A percentile compares a stretch with the other conserved stretches of the same genome.
These are phyloP conservation scores for Chaitophorus viminalis DNA, from an alignment of 2,888 invertebrate genomes.

Conservation along the genomic window DNA sequence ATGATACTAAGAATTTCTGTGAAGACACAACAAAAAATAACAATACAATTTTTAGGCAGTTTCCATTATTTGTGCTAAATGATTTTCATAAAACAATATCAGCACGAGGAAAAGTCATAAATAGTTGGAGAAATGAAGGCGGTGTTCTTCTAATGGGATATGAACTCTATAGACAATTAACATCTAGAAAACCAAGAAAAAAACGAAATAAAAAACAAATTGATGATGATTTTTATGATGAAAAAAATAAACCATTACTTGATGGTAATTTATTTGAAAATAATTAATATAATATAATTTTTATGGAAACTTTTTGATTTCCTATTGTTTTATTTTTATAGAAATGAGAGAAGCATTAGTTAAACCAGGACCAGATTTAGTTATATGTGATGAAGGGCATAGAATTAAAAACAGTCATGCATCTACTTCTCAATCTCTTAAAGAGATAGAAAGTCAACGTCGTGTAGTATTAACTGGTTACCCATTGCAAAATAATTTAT, in stretches of 20 bases:
- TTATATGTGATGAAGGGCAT: slow-evolving; percentile 97
- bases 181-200: slow-evolving; percentile 79
- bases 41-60: slow-evolving; percentile 81
- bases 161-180: slow-evolving; percentile 92
- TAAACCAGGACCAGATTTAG: slow-evolving; percentile 85
- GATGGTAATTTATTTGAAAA: slow-evolving; percentile 71
- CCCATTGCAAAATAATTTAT: slow-evolving; percentile 95
- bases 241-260: slow-evolving; percentile 78
- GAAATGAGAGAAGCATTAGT: slow-evolving; percentile 87
- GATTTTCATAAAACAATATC: slow-evolving; percentile 92
- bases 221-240: slow-evolving; percentile 69
- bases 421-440: slow-evolving; percentile 93
- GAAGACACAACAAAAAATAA: slow-evolving; percentile 70
- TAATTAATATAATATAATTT: not conserved
- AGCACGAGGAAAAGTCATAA: slow-evolving; percentile 78
- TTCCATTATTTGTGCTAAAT: slow-evolving; percentile 89
- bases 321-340: slow-evolving; percentile 67
- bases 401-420: slow-evolving; percentile 98
- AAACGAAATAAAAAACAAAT: slow-evolving; percentile 71
- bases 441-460: slow-evolving; percentile 92
- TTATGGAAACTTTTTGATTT: not conserved
- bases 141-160: slow-evolving; percentile 97
- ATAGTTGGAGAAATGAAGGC: slow-evolving; percentile 86
- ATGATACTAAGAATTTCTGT: slow-evolving; percentile 71
- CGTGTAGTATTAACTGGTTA: slow-evolving; percentile 97